Percentiles rank a stretch among this genome's conserved stretches.
phyloP scores from a whole-genome alignment of 2,113 vertebrate genomes.

The Xiphophorus hellerii region DNA sequence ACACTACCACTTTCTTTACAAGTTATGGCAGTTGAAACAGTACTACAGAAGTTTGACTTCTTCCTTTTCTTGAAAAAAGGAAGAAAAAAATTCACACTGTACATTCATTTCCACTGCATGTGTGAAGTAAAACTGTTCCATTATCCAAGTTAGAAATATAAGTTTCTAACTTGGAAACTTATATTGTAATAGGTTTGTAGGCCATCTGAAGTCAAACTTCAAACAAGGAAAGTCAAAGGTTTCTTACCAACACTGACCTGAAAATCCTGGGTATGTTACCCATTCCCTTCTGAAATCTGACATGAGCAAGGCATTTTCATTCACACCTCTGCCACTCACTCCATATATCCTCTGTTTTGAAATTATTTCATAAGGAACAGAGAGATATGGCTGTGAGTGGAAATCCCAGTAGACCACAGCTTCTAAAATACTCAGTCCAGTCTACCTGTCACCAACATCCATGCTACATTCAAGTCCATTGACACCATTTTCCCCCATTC shows the following conservation, averaged over 20 bases:
- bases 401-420: background rate
- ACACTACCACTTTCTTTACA: background rate
- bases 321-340: background rate
- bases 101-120: background rate
- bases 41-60: background rate
- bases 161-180: no score
- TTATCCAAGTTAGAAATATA: no score
- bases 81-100: no score
- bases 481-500: background rate
- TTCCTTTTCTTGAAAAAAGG: background rate
- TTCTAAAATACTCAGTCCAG: no score
- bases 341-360: background rate
- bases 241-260: background rate
- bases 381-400: background rate
- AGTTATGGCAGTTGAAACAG: no score
- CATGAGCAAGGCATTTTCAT: background rate
- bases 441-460: background rate
- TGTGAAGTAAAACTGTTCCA: background rate
- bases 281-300: background rate
- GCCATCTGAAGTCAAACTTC: background rate
- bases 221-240: background rate
- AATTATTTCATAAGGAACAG: background rate
- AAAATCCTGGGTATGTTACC: background rate
- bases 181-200: no score
- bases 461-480: background rate